Evolutionary conservation across 2,113 vertebrate genomes (phyloP), one percentile per base, ranked within the genome.

Genomic region (Acrocephalus kingi): DNA sequence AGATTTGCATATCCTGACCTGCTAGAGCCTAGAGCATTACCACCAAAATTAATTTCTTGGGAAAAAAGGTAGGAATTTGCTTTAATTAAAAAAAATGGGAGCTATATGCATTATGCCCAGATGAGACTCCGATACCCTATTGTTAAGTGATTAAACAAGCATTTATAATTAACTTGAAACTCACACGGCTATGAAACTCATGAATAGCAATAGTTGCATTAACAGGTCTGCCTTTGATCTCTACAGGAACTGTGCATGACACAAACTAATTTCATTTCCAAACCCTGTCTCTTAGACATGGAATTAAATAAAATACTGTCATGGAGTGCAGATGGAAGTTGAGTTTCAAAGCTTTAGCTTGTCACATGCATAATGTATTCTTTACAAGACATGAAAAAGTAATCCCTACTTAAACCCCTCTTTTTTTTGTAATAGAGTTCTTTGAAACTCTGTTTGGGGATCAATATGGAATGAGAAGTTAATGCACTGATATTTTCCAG

Each of bases 101-200:
- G 71, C 72, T 76, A 52, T 89, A 73, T 20, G 58, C 76, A 92
- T 72, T 94, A 94, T 88, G 75, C 94, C 91, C 87, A 93, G 93
- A 96, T 94, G 92, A 96, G 89, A 90, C 75, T 75, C 78, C 3
- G 49, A 94, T 94, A 85, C 61, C 89, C 89, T 83, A 94, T 91
- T 96, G 90, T 96, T 91, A 93, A 91, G 82, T 86, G 91, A 97
- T 96, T 96, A 95, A 96, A 94, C 61, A 87, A 55, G 89, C 56
- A 89, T 94, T 95, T 96, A 94, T 94, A 96, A 97, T 94, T 96
- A 97, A 95, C 92, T 85, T 78, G 94, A 93, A 97, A 96, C 86
- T 89, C 90, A 90, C 73, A 84, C 0, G 1, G 64, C 83, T 89
- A 87, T 43, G 83, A 95, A 92, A 87, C 84, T 96, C 93, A 96